These are phyloP conservation scores for Fundulus diaphanus DNA, from an alignment of 2,797 vertebrate genomes.

Conservation along the genomic window DNA sequence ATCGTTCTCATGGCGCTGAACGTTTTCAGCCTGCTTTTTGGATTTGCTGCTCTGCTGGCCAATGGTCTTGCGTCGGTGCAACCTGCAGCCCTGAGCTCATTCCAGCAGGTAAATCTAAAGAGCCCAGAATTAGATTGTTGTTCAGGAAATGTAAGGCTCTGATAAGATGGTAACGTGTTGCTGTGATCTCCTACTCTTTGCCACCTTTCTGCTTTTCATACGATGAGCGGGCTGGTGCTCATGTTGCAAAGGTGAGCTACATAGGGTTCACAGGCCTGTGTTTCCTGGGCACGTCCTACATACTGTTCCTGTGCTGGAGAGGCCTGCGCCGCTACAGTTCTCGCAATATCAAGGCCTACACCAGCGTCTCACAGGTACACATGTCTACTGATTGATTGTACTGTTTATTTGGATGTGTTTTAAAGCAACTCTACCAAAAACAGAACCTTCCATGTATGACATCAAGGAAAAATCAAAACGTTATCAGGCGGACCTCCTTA, in stretches of 20 bases:
- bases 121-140: not conserved
- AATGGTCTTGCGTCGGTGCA: slow-evolving; percentile 51
- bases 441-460: not conserved
- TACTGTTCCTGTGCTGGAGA: slow-evolving; percentile 78
- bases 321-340: slow-evolving; percentile 74
- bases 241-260: slow-evolving; percentile 69
- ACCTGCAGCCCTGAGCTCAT: slow-evolving; percentile 38
- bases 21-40: slow-evolving; percentile 73
- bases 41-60: slow-evolving; percentile 69
- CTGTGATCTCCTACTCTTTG: no score
- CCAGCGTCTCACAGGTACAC: slow-evolving; percentile 66
- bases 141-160: not conserved
- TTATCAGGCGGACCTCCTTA: not conserved
- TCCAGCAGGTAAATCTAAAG: slow-evolving; percentile 65
- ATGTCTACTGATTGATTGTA: not conserved
- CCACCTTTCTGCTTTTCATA: not conserved
- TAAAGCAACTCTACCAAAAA: not conserved
- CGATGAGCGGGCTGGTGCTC: slow-evolving; percentile 64
- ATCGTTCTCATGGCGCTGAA: slow-evolving; percentile 72
- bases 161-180: not conserved
- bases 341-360: slow-evolving; percentile 62
- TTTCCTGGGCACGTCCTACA: slow-evolving; percentile 71
- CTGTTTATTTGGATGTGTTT: not conserved
- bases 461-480: not conserved
- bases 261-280: slow-evolving; percentile 67